Base-by-base conservation (phyloP, 2,888 invertebrate genomes). In the Xestia sexstrigata region DNA sequence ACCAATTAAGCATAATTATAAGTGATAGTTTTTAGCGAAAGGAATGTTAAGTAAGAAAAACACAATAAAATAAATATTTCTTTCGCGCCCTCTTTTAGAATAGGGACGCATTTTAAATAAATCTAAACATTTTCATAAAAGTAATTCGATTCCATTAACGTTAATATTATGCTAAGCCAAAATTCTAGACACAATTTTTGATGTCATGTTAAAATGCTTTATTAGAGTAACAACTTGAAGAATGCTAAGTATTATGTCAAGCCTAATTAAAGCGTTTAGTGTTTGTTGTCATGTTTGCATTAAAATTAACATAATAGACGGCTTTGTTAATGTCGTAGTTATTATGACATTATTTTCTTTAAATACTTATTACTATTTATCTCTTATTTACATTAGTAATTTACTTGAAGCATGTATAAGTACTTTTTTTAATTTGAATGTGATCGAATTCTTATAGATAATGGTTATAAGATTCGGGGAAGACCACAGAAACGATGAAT, bases 201-300 rank as follows among this genome's bases (percentile, higher is more conserved):
- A 83, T 70, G 69, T 39, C 52, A 47, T 30, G 30, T 26, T 63
- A 55, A 74, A 71, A 52, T 60, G 60, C 72, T 67, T 81, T 62
- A 47, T 23, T 20, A 15, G 74, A 77, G 67, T 60, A 75, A 63
- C 13, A 67, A 74, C 17, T 58, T 80, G 26, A 63, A 63, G 58
- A 62, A 80, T 66, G n/a, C 42, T 49, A 78, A 78, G 47, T 63
- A 69, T 70, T 74, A 63, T 67, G 45, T 60, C 11, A 68, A 77
- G 72, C 9, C 17, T 58, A 76, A 81, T 79, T 81, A 75, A 66
- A n/a, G 55, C 30, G 35, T 74, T 82, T 42, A 58, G n/a, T 76
- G 35, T 63, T 52, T 26, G n/a, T 62, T 67, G 76, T 68, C 70
- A 66, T 77, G 70, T 67, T 84, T 74, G 30, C 66, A 76, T 80